Conservation (phyloP, 2,113 vertebrate genomes). For the Thamnaconus septentrionalis region DNA sequence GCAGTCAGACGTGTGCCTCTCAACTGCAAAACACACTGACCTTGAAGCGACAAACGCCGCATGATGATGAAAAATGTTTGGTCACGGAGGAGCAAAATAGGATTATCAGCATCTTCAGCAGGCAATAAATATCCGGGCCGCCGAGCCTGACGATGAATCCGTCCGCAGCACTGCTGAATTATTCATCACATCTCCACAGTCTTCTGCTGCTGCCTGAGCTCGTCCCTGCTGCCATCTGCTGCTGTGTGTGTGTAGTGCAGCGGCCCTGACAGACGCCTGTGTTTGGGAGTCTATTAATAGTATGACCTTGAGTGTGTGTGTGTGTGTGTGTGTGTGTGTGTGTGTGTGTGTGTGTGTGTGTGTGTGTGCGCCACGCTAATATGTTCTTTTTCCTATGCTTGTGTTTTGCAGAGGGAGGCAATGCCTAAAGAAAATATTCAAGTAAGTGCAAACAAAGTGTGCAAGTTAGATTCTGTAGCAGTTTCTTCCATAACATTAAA, state of each 20-base stretch:
- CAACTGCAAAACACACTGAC: neutral
- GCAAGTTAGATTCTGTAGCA: neutral
- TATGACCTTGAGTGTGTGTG: constrained; percentile 42
- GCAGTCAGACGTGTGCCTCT: neutral
- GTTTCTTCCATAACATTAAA: no score
- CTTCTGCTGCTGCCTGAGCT: neutral
- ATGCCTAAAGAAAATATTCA: constrained; percentile 56
- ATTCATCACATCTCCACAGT: constrained; percentile 10
- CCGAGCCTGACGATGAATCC: constrained; percentile 2
- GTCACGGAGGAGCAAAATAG: neutral
- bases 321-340: constrained; percentile 11
- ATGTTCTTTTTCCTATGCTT: constrained; percentile 23
- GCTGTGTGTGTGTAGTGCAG: constrained; percentile 36
- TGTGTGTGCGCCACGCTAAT: constrained; percentile 35
- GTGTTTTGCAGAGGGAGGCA: constrained; percentile 63
- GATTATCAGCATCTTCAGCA: constrained; percentile 14
- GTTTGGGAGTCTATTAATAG: constrained; percentile 41
- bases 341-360: constrained; percentile 51
- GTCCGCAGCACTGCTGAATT: constrained; percentile 9
- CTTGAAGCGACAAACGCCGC: constrained; percentile 1
- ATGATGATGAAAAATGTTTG: neutral
- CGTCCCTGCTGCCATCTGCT: constrained; percentile 54
- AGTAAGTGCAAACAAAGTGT: constrained; percentile 36
- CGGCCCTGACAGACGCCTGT: constrained; percentile 10
- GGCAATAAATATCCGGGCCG: constrained; percentile 14